Conservation (phyloP, 1,140 invertebrate species). For the Platyscapa corneri region DNA sequence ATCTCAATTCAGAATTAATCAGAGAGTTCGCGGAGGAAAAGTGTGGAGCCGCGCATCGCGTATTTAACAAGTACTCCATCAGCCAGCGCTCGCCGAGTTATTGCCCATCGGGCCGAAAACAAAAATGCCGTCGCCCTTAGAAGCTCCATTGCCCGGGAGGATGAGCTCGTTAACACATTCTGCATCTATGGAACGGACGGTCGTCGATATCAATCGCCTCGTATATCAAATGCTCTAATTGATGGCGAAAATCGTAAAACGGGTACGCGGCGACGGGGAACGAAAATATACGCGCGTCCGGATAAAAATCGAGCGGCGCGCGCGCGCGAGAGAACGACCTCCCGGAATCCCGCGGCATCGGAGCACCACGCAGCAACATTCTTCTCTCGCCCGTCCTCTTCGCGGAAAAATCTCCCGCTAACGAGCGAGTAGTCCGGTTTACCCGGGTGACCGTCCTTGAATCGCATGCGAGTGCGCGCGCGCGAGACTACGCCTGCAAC, state of each 20-base stretch:
- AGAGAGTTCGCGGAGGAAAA: no score
- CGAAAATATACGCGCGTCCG: background rate
- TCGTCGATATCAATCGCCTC: background rate
- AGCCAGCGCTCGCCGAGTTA: no score
- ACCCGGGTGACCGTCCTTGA: slow-evolving; percentile 34
- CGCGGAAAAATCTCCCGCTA: slow-evolving; percentile 7
- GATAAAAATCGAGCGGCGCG: no score
- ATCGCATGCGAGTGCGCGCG: no score
- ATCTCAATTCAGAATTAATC: no score
- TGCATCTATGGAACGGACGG: no score
- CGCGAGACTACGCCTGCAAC: background rate
- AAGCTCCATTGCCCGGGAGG: background rate
- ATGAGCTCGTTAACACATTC: background rate
- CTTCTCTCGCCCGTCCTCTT: background rate
- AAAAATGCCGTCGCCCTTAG: background rate
- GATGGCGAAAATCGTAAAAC: slow-evolving; percentile 55
- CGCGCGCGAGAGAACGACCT: background rate
- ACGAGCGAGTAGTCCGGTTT: slow-evolving; percentile 39
- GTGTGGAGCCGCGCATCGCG: no score
- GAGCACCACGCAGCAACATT: background rate
- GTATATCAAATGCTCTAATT: background rate
- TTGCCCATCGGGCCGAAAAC: no score
- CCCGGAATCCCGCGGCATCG: background rate
- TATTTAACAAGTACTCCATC: no score
- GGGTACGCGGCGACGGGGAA: background rate